These are phyloP conservation scores for Lapara coniferarum DNA, from an alignment of 2,888 invertebrate genomes.

Conservation along the genomic window DNA sequence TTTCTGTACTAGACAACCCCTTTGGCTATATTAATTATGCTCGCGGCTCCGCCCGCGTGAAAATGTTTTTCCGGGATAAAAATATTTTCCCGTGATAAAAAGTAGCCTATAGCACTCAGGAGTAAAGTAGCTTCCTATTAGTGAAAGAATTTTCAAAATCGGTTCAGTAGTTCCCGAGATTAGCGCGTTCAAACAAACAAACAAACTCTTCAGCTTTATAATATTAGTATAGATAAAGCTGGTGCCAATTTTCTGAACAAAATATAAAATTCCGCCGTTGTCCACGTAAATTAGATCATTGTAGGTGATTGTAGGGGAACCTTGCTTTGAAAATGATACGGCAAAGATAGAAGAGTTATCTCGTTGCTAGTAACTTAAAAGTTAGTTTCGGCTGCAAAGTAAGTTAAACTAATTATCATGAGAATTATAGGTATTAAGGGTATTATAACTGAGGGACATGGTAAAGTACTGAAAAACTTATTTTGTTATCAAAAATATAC, in stretches of 20 bases:
- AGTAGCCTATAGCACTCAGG: too few relatives aligned
- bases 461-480: constrained; percentile 30
- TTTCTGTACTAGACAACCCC: too few relatives aligned
- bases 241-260: constrained; percentile 24
- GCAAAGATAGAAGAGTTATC: constrained; percentile 41
- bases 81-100: too few relatives aligned
- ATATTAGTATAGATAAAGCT: not conserved
- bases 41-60: too few relatives aligned
- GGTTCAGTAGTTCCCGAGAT: too few relatives aligned
- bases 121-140: too few relatives aligned
- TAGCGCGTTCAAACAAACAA: too few relatives aligned
- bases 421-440: constrained; percentile 46
- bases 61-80: too few relatives aligned
- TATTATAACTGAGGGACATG: constrained; percentile 42
- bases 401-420: constrained; percentile 51
- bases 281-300: constrained; percentile 38
- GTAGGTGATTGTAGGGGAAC: constrained; percentile 32
- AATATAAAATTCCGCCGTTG: constrained; percentile 36
- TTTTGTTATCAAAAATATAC: not conserved
- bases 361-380: constrained; percentile 46
- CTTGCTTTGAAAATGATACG: constrained; percentile 47
- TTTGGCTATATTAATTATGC: too few relatives aligned
- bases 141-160: too few relatives aligned
- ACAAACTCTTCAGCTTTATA: too few relatives aligned
- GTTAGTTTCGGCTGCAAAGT: constrained; percentile 49